Percentiles rank a stretch among this genome's conserved stretches.
phyloP scores from a whole-genome alignment of 2,797 vertebrate species.

The Arrhamphus sclerolepis region DNA sequence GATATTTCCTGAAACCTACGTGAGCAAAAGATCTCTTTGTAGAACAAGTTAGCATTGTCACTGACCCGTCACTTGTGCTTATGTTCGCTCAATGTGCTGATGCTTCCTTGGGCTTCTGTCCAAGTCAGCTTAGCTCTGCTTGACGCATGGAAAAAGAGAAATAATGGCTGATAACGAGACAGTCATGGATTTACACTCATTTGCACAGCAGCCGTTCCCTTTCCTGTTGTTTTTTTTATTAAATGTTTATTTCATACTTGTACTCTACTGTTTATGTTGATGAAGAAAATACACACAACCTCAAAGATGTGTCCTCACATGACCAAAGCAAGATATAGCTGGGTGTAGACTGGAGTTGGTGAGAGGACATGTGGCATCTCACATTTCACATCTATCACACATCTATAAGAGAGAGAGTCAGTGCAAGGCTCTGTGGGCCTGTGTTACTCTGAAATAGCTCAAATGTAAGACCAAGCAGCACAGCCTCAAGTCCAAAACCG shows the following conservation, averaged over 20 bases:
- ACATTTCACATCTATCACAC: conserved; percentile 36
- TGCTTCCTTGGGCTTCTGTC: conserved; percentile 7
- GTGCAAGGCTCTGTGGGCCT: conserved; percentile 10
- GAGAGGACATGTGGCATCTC: conserved; percentile 41
- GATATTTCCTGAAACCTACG: conserved; percentile 28
- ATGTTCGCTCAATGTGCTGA: conserved; percentile 29
- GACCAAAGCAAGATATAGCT: conserved; percentile 16
- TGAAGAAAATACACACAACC: not conserved
- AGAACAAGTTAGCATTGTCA: conserved; percentile 16
- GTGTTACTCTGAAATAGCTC: conserved; percentile 2
- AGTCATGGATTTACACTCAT: not conserved
- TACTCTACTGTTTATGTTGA: not conserved
- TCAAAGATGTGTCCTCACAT: conserved; percentile 5
- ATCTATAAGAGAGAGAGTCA: conserved; percentile 19
- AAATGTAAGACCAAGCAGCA: not conserved
- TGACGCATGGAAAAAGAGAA: conserved; percentile 24
- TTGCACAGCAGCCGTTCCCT: not conserved
- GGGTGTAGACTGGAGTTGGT: conserved; percentile 14
- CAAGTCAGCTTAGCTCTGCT: conserved; percentile 23
- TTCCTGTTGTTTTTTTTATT: no score
- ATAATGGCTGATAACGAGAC: conserved; percentile 8
- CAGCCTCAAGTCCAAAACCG: no score
- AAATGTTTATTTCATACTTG: no score
- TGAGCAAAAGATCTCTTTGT: conserved; percentile 28
- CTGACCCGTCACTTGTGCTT: conserved; percentile 25